Percentiles rank a stretch among this genome's conserved stretches.
Evolutionary conservation across 2,113 vertebrate species (phyloP).

Genomic region (Silurus asotus): DNA sequence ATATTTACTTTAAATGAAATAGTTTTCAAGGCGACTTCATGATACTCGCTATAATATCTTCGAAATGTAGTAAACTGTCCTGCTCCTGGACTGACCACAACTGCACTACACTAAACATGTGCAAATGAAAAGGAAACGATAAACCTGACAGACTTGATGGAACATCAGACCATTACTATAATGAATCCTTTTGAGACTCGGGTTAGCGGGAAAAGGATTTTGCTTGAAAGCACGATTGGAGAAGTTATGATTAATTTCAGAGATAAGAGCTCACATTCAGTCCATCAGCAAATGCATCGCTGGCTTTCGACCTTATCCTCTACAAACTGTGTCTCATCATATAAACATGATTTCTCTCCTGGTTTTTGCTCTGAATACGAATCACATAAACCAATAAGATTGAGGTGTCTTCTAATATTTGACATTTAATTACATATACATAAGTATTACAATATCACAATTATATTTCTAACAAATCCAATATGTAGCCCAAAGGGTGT

Average conservation of each 20-base stretch:
- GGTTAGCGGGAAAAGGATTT: background rate
- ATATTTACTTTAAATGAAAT: background rate
- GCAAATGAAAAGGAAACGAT: background rate
- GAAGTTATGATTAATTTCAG: conserved; percentile 21
- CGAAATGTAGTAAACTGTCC: background rate
- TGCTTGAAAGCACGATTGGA: conserved; percentile 11
- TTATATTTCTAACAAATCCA: background rate
- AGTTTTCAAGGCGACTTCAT: background rate
- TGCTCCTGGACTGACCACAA: background rate
- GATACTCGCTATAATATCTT: background rate
- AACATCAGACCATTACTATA: conserved; percentile 4
- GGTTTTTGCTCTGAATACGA: background rate
- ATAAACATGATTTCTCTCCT: background rate
- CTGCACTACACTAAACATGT: background rate
- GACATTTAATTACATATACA: no score
- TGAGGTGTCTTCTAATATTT: background rate
- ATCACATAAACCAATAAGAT: background rate
- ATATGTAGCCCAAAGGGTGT: background rate
- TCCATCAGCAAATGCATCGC: background rate
- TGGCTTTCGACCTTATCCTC: no score
- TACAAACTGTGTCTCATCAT: background rate
- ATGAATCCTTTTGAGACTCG: conserved; percentile 1
- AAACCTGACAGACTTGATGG: conserved; percentile 9
- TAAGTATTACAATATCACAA: no score
- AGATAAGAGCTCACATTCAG: background rate